Base-by-base conservation (phyloP, 2,888 invertebrate species). In the Ctenicera cuprea region DNA sequence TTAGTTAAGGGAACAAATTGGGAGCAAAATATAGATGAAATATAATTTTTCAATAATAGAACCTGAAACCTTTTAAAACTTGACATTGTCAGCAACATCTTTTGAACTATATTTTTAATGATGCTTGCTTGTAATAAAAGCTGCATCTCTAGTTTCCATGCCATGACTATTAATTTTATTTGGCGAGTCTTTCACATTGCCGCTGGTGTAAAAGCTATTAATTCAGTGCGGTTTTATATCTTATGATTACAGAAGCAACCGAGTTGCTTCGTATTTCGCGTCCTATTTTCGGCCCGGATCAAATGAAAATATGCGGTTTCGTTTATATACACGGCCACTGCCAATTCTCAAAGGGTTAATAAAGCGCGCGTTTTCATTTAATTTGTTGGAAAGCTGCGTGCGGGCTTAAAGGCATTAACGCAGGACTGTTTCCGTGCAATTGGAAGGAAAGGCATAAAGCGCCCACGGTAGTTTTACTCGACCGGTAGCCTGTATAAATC, bases 281-380 rank as follows among this genome's bases (percentile, higher is more conserved):
- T 14, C 37, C 14, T n/a, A 18, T 4, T 0, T 52, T 52, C 57
- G 59, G 33, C 7, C 9, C 18, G 59, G 14, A 57, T 22, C 3
- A 59, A 38, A 20, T 18, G 59, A 59, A 59, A 59, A 59, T 59
- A 41, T 41, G 59, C 38, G 59, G 59, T 18, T 59, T 30, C 38
- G 59, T 38, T 38, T 59, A 59, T 18, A 54, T 14, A 4, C 33
- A 20, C 14, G 59, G 59, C 33, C 14, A 18, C 38, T 54, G 8
- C 22, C 16, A 41, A 59, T 59, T 54, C 59, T 41, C 59, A 41
- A 59, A 59, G 59, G 59, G 59, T 59, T 59, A 59, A 59, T 59
- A 59, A 59, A 37, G 5, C 59, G 14, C 7, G 38, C 37, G 38
- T 38, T 59, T 59, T 59, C 41, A 33, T 59, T 59, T 59, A 59